Evolutionary conservation across 2,888 invertebrate genomes (phyloP).

Genomic region (Vandiemenella viatica): DNA sequence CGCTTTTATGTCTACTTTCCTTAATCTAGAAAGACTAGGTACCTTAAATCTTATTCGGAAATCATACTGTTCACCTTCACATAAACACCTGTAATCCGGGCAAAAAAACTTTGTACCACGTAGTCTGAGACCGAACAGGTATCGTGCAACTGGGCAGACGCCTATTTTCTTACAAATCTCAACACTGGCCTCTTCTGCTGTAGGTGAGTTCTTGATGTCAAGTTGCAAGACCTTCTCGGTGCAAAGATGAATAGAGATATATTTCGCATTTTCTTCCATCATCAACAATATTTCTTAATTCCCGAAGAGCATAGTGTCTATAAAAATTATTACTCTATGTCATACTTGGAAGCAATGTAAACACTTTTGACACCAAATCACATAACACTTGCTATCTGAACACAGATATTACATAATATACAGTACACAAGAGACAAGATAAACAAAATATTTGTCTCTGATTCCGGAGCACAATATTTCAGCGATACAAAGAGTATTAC

Average conservation of each 20-base stretch:
- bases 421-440: too few species aligned
- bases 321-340: too few species aligned
- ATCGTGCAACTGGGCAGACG: constrained; percentile 60
- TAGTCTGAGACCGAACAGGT: constrained; percentile 60
- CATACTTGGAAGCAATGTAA: too few species aligned
- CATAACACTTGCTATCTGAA: too few species aligned
- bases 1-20: constrained; percentile 52
- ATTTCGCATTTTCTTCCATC: too few species aligned
- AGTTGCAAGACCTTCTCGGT: neutral
- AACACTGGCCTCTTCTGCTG: constrained; percentile 56
- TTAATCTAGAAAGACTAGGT: constrained; percentile 43
- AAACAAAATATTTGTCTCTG: too few species aligned
- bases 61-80: constrained; percentile 38
- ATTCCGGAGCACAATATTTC: too few species aligned
- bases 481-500: too few species aligned
- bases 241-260: neutral
- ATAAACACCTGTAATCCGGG: constrained; percentile 39
- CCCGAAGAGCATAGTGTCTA: too few species aligned
- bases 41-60: constrained; percentile 69
- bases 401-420: too few species aligned
- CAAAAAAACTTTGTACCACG: constrained; percentile 51
- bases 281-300: too few species aligned
- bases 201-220: constrained; percentile 21
- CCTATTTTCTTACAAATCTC: constrained; percentile 51
- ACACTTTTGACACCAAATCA: too few species aligned